Base-by-base conservation (phyloP, 1,140 invertebrate species). In the Stratiolaelaps scimitus region DNA sequence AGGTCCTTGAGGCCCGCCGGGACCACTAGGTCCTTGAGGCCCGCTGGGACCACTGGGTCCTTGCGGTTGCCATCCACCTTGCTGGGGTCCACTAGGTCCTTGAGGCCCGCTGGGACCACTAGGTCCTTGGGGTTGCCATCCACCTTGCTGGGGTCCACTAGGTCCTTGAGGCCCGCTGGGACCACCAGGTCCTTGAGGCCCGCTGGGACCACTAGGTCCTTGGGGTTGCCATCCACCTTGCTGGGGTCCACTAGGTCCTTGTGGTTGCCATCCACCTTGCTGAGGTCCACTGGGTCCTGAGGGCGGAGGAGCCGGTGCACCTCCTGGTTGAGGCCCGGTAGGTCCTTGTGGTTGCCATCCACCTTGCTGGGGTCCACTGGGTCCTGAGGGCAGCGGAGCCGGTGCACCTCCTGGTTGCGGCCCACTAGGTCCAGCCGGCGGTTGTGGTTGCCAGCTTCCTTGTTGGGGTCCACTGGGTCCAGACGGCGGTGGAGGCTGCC, bases 241-340 rank as follows among this genome's bases (percentile, higher is more conserved):
- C 47, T 48, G 47, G 26, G 47, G 47, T 48, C 47, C 26, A 15
- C 47, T 26, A 5, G 53, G 53, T 60, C 34, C 26, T 10, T 60
- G 53, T 5, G 53, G 53, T 23, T 60, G 53, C 53, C 53, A 60
- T 20, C 53, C 53, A 17, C 53, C 53, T 26, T 60, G 53, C 34
- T 60, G 47, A 15, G 47, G 47, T 15, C 26, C 34, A 40, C 34
- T 10, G 10, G 34, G 34, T 6, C 34, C 10, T n/a, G n/a, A n/a
- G n/a, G n/a, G n/a, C n/a, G n/a, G n/a, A n/a, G n/a, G n/a, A n/a
- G n/a, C n/a, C n/a, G n/a, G n/a, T n/a, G n/a, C n/a, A n/a, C n/a
- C n/a, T n/a, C n/a, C n/a, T n/a, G n/a, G n/a, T 40, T 40, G 34
- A 40, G 34, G 34, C 34, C 34, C 34, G 10, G 5, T 40, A 10